These are phyloP conservation scores for Ceratosolen fusciceps DNA, from an alignment of 1,140 invertebrate species.

Conservation along the genomic window DNA sequence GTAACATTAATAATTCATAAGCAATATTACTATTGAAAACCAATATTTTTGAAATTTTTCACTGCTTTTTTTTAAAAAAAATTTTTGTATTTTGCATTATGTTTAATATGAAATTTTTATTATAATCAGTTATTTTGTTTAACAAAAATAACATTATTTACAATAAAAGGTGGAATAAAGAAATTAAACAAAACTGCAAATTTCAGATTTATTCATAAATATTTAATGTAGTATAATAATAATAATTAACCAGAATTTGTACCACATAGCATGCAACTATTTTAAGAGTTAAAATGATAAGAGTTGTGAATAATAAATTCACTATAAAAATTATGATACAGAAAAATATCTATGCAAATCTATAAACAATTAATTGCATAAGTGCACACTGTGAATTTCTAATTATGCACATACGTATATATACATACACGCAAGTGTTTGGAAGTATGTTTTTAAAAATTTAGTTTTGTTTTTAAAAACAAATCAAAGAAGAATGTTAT, in stretches of 20 bases:
- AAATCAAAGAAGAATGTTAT: not conserved
- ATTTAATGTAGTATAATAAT: not conserved
- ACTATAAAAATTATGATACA: not conserved
- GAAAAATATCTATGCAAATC: not conserved
- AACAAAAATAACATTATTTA: not conserved
- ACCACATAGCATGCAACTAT: not conserved
- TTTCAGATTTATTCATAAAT: not conserved
- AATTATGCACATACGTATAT: not conserved
- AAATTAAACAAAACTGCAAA: not conserved
- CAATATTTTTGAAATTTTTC: not conserved
- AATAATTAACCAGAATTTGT: not conserved
- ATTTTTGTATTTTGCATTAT: not conserved
- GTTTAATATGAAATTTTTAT: not conserved
- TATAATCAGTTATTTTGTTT: not conserved
- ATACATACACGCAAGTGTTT: not conserved
- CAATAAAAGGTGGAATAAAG: not conserved
- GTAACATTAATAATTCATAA: conserved; percentile 13
- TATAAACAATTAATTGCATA: too few species aligned
- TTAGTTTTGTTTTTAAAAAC: not conserved
- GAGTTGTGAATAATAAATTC: not conserved
- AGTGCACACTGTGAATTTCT: not conserved
- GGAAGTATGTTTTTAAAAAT: not conserved
- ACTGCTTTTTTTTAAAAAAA: not conserved
- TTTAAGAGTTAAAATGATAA: not conserved
- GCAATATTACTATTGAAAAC: not conserved